These are phyloP conservation scores for Haliclona indistincta DNA, from an alignment of 37 sponge, comb jelly and placozoan species.

Conservation along the genomic window DNA sequence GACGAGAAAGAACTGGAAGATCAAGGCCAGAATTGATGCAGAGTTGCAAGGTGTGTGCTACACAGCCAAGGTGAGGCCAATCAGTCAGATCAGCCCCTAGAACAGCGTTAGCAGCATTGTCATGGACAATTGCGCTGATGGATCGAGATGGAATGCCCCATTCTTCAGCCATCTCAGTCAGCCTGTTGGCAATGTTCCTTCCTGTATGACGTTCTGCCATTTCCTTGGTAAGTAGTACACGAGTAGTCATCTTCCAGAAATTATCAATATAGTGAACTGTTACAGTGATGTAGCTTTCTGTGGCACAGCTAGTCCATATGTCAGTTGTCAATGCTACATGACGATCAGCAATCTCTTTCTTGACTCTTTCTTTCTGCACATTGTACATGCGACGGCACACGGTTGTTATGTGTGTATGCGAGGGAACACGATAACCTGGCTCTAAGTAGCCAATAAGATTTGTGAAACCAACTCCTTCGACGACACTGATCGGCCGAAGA, in stretches of 20 bases:
- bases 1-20: not conserved
- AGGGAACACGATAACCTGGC: not conserved
- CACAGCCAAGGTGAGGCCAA: conserved; percentile 12
- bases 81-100: not conserved
- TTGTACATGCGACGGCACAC: not conserved
- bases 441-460: not conserved
- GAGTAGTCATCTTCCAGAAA: conserved; percentile 7
- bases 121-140: not conserved
- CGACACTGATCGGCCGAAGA: not conserved
- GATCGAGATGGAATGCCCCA: not conserved
- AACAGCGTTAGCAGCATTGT: not conserved
- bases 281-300: not conserved
- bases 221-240: conserved; percentile 8
- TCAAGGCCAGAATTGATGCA: conserved; percentile 12
- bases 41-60: conserved; percentile 6
- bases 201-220: conserved; percentile 19
- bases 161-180: conserved; percentile 2
- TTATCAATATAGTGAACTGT: conserved; percentile 9
- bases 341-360: not conserved
- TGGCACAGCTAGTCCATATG: conserved; percentile 10
- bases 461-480: conserved; percentile 21
- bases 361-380: not conserved
- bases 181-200: not conserved
- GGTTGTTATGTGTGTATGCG: not conserved
- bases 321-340: conserved; percentile 19